Percentiles rank a stretch among this genome's conserved stretches.
These are phyloP conservation scores for Anoplophora glabripennis DNA, from an alignment of 1,140 invertebrate genomes.

Conservation along the genomic window DNA sequence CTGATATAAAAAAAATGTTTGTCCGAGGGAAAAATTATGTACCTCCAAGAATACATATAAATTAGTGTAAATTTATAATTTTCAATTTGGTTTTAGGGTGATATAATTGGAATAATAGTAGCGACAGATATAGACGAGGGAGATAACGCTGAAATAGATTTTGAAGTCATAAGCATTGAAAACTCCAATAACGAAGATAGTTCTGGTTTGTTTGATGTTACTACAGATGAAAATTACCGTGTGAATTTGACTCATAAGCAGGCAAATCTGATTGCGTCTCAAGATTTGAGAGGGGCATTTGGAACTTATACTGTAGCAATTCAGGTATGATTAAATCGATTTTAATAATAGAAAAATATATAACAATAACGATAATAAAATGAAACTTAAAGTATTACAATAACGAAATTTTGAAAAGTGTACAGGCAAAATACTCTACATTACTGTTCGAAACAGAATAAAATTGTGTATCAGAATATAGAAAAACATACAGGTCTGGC, in stretches of 20 bases:
- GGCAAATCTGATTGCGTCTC: conserved; percentile 47
- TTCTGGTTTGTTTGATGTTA: conserved; percentile 48
- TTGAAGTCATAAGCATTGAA: conserved; percentile 46
- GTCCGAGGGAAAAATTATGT: no score
- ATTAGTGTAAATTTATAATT: no score
- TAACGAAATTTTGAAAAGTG: neutral
- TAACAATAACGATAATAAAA: no score
- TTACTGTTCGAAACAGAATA: no score
- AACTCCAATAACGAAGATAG: conserved; percentile 45
- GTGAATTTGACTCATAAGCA: conserved; percentile 25
- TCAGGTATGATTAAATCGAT: conserved; percentile 41
- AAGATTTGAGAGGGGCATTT: conserved; percentile 52
- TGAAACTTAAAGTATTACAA: no score
- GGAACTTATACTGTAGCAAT: conserved; percentile 52
- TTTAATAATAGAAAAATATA: conserved; percentile 11
- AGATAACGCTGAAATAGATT: conserved; percentile 53
- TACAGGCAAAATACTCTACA: no score
- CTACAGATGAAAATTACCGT: conserved; percentile 37
- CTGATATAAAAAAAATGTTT: no score
- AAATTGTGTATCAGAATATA: no score
- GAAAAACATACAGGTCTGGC: no score
- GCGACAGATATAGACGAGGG: conserved; percentile 47
- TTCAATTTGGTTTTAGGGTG: conserved; percentile 40
- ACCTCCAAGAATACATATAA: no score
- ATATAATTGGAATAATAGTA: conserved; percentile 16